These are phyloP conservation scores for Helicoverpa armigera DNA, from an alignment of 1,140 invertebrate species.

Conservation along the genomic window DNA sequence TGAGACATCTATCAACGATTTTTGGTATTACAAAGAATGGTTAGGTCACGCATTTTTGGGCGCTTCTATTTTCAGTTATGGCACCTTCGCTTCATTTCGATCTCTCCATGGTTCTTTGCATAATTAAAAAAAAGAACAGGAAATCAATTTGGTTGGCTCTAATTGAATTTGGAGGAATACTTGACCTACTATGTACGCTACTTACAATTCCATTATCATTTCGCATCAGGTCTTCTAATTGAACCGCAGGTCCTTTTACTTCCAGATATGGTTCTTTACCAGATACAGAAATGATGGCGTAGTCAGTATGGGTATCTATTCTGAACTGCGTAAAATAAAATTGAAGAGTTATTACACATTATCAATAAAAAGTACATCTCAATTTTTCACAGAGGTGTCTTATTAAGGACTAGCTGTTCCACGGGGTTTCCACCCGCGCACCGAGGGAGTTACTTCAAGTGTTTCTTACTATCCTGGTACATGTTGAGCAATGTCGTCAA, in stretches of 20 bases:
- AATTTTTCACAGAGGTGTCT: too few species aligned
- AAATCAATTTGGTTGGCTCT: background rate
- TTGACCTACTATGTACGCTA: background rate
- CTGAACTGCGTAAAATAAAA: slow-evolving; percentile 46
- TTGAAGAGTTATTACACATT: background rate
- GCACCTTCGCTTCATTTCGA: too few species aligned
- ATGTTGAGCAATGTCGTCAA: too few species aligned
- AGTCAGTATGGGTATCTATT: slow-evolving; percentile 51
- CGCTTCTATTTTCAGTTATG: too few species aligned
- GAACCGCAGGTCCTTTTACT: background rate
- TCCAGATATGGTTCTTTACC: slow-evolving; percentile 14
- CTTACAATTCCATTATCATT: slow-evolving; percentile 39
- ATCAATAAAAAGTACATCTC: background rate
- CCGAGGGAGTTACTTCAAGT: too few species aligned
- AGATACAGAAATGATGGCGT: slow-evolving; percentile 42
- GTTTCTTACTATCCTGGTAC: too few species aligned
- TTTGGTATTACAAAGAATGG: too few species aligned
- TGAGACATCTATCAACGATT: too few species aligned
- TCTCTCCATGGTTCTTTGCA: too few species aligned
- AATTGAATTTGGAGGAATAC: background rate
- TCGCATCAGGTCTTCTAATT: slow-evolving; percentile 8
- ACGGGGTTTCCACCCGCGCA: too few species aligned
- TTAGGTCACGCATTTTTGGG: too few species aligned
- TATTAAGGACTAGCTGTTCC: too few species aligned
- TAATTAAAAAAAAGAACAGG: background rate